Evolutionary conservation across 2,797 vertebrate species (phyloP).

Genomic region (Phaenicophaeus curvirostris): DNA sequence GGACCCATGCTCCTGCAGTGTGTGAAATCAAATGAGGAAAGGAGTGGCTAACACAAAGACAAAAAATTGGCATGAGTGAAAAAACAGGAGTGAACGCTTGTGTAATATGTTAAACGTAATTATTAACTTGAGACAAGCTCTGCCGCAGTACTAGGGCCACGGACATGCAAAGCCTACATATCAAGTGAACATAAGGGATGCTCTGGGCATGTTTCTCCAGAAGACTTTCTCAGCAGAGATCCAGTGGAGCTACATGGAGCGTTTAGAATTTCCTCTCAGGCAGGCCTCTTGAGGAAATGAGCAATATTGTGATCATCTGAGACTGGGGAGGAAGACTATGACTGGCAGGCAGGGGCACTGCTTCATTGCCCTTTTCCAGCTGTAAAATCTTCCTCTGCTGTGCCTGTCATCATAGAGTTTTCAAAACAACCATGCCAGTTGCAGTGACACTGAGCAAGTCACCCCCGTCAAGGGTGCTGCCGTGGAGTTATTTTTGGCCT

Average conservation of each 20-base stretch:
- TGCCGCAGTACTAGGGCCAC: not conserved
- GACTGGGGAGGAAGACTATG: not conserved
- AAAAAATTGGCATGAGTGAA: not conserved
- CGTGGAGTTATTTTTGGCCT: not conserved
- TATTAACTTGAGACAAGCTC: not conserved
- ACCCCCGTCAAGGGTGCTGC: not conserved
- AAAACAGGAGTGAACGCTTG: not conserved
- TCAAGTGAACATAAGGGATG: accelerated
- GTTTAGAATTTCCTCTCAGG: not conserved
- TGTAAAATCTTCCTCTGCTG: not conserved
- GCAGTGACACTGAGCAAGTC: not conserved
- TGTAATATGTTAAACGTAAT: not conserved
- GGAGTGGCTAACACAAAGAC: not conserved
- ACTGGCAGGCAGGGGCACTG: not conserved
- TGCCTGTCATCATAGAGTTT: not conserved
- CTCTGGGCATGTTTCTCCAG: not conserved
- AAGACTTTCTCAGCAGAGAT: not conserved
- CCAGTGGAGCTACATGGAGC: not conserved
- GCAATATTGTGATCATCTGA: accelerated
- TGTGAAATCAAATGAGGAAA: not conserved
- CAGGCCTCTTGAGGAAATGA: not conserved
- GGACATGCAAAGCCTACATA: not conserved
- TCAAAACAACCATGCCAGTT: not conserved
- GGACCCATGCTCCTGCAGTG: not conserved
- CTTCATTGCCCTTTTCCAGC: not conserved